Percentiles rank a stretch among this genome's conserved stretches.
phyloP scores from a whole-genome alignment of 1,140 invertebrate species.

The Trissolcus basalis region DNA sequence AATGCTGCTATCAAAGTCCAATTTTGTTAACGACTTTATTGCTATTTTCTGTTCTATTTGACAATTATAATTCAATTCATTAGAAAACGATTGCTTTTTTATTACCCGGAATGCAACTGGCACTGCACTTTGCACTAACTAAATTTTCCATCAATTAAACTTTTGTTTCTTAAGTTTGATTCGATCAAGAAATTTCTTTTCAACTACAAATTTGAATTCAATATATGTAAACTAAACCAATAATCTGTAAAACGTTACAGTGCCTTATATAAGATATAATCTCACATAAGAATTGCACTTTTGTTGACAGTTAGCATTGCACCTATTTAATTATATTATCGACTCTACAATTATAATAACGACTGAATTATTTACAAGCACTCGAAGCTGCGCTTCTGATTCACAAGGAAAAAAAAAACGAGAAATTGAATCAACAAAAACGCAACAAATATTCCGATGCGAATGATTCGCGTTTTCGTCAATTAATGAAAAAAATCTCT shows the following conservation, averaged over 20 bases:
- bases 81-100: too few species aligned
- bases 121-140: too few species aligned
- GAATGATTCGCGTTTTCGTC: constrained; percentile 7
- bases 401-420: not conserved
- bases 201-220: too few species aligned
- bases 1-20: too few species aligned
- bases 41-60: constrained; percentile 37
- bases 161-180: too few species aligned
- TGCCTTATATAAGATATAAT: constrained; percentile 43
- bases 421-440: constrained; percentile 2
- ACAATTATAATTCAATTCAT: constrained; percentile 6
- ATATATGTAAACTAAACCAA: too few species aligned
- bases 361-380: constrained; percentile 54
- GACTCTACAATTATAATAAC: constrained; percentile 29
- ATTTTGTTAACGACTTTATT: constrained; percentile 41
- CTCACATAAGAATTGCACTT: constrained; percentile 24
- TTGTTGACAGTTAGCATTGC: constrained; percentile 45
- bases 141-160: too few species aligned
- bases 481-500: constrained; percentile 23
- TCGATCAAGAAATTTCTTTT: too few species aligned
- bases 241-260: constrained; percentile 2
- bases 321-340: constrained; percentile 31
- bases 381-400: constrained; percentile 31
- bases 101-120: too few species aligned
- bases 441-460: not conserved